phyloP scores from a whole-genome alignment of 1,140 invertebrate genomes.

The Charaxes varanes region DNA sequence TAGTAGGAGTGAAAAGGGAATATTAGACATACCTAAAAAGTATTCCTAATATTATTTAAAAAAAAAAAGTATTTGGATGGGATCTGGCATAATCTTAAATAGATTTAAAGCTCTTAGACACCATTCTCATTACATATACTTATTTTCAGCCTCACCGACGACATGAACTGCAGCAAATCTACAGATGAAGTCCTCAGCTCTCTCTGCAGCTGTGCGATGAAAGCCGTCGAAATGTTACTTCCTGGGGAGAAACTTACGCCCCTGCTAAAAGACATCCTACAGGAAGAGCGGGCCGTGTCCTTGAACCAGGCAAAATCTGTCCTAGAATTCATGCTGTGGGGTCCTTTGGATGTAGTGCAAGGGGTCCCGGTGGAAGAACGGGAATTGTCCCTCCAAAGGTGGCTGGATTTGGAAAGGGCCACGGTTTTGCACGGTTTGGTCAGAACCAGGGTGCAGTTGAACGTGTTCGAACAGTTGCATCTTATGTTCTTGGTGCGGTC shows the following conservation, averaged over 20 bases:
- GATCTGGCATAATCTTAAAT: no score
- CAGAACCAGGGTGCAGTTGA: conserved; percentile 81
- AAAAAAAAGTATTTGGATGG: background rate
- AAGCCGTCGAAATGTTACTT: conserved; percentile 79
- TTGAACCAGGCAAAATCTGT: conserved; percentile 83
- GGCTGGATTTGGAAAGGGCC: conserved; percentile 88
- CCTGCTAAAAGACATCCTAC: conserved; percentile 80
- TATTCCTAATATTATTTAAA: no score
- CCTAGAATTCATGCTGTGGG: conserved; percentile 89
- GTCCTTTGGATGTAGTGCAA: conserved; percentile 83
- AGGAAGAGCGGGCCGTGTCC: conserved; percentile 82
- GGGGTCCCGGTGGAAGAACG: conserved; percentile 79
- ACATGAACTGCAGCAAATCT: conserved; percentile 71
- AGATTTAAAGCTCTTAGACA: no score
- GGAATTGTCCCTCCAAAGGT: conserved; percentile 83
- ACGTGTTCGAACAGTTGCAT: conserved; percentile 86
- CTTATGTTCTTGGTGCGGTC: conserved; percentile 87
- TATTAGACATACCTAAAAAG: no score
- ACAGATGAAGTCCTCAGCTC: conserved; percentile 80
- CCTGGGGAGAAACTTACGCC: conserved; percentile 78
- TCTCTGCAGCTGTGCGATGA: conserved; percentile 85
- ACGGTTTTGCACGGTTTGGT: conserved; percentile 86
- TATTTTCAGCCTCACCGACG: conserved; percentile 74
- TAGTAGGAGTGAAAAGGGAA: no score
- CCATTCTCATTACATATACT: background rate